Evolutionary conservation across 1,140 invertebrate species (phyloP), one percentile per base, ranked within the genome.

Genomic region (Probaryconus sp.): DNA sequence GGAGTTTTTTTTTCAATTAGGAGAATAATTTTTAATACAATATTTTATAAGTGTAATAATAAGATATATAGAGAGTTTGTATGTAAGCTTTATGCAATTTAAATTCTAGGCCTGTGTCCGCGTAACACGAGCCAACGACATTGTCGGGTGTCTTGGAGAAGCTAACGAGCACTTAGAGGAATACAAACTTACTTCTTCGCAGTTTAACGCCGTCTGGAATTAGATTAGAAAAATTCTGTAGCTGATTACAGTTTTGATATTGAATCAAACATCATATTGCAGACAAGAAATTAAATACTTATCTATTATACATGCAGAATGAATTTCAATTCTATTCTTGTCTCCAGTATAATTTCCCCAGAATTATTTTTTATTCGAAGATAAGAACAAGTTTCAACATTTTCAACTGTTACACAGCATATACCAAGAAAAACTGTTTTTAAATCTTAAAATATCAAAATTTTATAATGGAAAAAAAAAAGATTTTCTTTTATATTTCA

Each of bases 91-190:
- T 7, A 24, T 24, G 21, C 7, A 3, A 31, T 47, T 47, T 47
- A 47, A 13, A 47, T 31, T 47, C 10, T 63, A 55, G 50, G 56
- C 38, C 20, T 63, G 48, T 45, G 13, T 64, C 40, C 30, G 48
- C 11, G 21, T 35, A 37, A 38, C 38, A 43, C 11, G 10, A 69
- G 28, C 20, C 11, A 53, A 45, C 37, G 14, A 55, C 38, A 70
- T 48, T 70, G 35, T 61, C 14, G 38, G 13, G 33, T 61, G 30
- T 63, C 56, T 40, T 48, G 48, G 16, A 56, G 20, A 60, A 69
- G 38, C 50, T 55, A 70, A 70, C 40, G 48, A 70, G 50, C 48
- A 70, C 48, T 70, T 70, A 45, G 40, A 63, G 56, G 20, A 61
- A 68, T 58, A 58, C 64, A 58, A 68, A 50, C 17, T 56, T 56